Base-by-base conservation (phyloP, 2,888 invertebrate genomes). In the Catonia carolina region DNA sequence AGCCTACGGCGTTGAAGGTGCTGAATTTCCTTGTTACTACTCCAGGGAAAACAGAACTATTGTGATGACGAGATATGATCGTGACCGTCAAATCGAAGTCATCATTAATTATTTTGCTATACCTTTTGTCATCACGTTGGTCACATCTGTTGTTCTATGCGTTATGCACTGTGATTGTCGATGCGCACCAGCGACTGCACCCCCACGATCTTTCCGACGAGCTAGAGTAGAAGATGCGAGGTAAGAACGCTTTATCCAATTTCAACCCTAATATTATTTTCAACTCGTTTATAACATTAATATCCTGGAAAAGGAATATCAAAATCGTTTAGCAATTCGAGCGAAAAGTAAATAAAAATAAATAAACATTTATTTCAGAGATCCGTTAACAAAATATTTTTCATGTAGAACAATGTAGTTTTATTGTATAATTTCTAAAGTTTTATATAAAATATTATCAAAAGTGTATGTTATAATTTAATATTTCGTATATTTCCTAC, bases 101-200 rank as follows among this genome's bases (percentile, higher is more conserved):
- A 89, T 90, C 67, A 85, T 89, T 64, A 82, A 90, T 73, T 90
- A 86, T 72, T 82, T 90, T 74, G 89, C 86, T 57, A 82, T 89
- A 66, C 90, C 90, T 61, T 83, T 91, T 74, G 85, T 88, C 68
- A 80, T 90, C 69, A 89, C 90, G 54, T 79, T 89, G 64, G 85
- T 89, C 67, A 89, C 90, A 63, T 89, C 89, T 56, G 84, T 89
- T 64, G 88, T 87, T 23, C 78, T 90, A 59, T 91, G 90, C 74
- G 85, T 89, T 58, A 81, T 89, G 81, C 89, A 90, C 73, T 91
- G 90, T 73, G 89, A 90, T 73, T 90, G 89, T 74, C 79, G 84
- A 20, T 50, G 62, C 12, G 54, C 61, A 23, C 55, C 62, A 6
- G 59, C 62, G n/a, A 58, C 57, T 42, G 73, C 89, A 87, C 74